Evolutionary conservation across 2,113 vertebrate genomes (phyloP).

Genomic region (Diadophis punctatus): DNA sequence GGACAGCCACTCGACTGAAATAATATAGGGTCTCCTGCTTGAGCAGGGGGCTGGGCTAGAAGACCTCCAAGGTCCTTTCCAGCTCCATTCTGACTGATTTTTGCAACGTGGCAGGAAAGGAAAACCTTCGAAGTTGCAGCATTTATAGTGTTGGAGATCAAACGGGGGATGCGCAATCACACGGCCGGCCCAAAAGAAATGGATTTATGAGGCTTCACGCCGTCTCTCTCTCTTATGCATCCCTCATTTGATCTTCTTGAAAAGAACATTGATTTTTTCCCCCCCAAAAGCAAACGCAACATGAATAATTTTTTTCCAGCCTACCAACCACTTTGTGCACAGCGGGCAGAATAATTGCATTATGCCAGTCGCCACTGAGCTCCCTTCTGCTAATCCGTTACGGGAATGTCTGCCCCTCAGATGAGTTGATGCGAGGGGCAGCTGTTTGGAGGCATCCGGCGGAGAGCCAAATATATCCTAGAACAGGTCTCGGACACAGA

Average conservation of each 20-base stretch:
- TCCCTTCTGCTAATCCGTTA: neutral
- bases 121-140: neutral
- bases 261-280: neutral
- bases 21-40: too few species aligned
- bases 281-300: neutral
- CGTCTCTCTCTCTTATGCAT: neutral
- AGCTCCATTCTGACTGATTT: neutral
- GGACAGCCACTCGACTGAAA: accelerated
- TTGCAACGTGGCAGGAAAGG: neutral
- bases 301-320: neutral
- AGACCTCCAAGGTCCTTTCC: neutral
- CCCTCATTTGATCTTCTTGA: neutral
- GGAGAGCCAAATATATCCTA: neutral
- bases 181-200: neutral
- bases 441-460: neutral
- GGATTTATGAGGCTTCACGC: neutral
- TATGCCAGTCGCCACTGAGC: neutral
- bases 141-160: neutral
- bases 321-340: neutral
- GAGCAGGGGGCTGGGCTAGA: neutral
- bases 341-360: neutral
- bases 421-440: neutral
- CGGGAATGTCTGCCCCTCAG: neutral
- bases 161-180: neutral
- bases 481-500: neutral